Percentiles rank a stretch among this genome's conserved stretches.
These are phyloP conservation scores for Luffia ferchaultella DNA, from an alignment of 2,888 invertebrate genomes.

Conservation along the genomic window DNA sequence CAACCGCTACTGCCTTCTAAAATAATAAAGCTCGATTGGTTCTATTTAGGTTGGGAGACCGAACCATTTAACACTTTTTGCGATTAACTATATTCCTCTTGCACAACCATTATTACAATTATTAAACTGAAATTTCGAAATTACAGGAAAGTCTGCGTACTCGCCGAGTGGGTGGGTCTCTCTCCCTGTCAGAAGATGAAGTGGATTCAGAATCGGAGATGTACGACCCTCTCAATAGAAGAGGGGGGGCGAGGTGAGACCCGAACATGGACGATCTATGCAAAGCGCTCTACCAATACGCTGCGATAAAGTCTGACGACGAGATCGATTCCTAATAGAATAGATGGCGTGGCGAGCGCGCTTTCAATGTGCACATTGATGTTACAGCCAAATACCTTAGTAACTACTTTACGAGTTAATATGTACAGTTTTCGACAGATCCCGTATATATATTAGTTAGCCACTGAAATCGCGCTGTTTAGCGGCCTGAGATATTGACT, in stretches of 20 bases:
- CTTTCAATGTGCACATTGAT: constrained; percentile 7
- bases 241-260: constrained; percentile 55
- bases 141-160: constrained; percentile 63
- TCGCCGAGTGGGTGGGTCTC: constrained; percentile 77
- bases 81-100: too few relatives aligned
- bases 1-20: too few relatives aligned
- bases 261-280: constrained; percentile 53
- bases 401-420: too few relatives aligned
- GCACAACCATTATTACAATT: too few relatives aligned
- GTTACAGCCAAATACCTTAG: too few relatives aligned
- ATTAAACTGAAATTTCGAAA: constrained; percentile 14
- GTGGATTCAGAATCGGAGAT: constrained; percentile 73
- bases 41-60: too few relatives aligned
- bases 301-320: constrained; percentile 7
- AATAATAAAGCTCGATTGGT: too few relatives aligned
- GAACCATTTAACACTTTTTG: too few relatives aligned
- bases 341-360: neutral
- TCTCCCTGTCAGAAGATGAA: constrained; percentile 85
- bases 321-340: constrained; percentile 5
- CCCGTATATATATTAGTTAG: too few relatives aligned
- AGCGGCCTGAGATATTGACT: too few relatives aligned
- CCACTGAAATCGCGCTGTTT: too few relatives aligned
- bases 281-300: constrained; percentile 49
- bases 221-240: constrained; percentile 52
- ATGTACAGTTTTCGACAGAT: too few relatives aligned